These are phyloP conservation scores for Dione vanillae DNA, from an alignment of 2,888 invertebrate genomes.

Conservation along the genomic window DNA sequence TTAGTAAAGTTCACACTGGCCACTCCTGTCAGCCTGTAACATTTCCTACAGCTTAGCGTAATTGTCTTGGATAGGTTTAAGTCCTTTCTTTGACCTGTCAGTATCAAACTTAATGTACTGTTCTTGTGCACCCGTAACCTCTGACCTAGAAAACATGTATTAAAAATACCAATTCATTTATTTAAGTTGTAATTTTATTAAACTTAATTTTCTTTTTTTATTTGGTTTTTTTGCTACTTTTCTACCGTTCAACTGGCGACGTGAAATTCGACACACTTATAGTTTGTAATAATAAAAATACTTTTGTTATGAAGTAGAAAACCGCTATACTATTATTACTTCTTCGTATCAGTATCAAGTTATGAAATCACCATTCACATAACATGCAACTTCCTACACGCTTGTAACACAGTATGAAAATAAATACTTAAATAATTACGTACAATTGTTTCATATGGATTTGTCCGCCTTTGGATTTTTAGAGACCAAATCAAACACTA, in stretches of 20 bases:
- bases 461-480: conserved; percentile 31
- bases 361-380: conserved; percentile 8
- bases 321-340: conserved; percentile 2
- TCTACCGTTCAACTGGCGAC: conserved; percentile 11
- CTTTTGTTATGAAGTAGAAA: conserved; percentile 17
- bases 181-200: neutral
- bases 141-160: neutral
- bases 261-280: conserved; percentile 10
- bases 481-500: conserved; percentile 30
- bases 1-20: neutral
- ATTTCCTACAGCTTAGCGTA: conserved; percentile 19
- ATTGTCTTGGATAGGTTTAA: conserved; percentile 10
- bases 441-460: conserved; percentile 13
- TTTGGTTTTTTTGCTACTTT: neutral
- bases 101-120: neutral
- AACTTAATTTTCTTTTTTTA: neutral
- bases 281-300: conserved; percentile 19
- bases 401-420: conserved; percentile 6
- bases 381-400: conserved; percentile 5
- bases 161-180: neutral
- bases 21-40: neutral
- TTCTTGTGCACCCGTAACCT: neutral
- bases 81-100: conserved; percentile 7
- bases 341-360: neutral
- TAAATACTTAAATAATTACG: neutral